These are phyloP conservation scores for Perodicticus potto DNA, from an alignment of 2,797 vertebrate genomes.

Conservation along the genomic window DNA sequence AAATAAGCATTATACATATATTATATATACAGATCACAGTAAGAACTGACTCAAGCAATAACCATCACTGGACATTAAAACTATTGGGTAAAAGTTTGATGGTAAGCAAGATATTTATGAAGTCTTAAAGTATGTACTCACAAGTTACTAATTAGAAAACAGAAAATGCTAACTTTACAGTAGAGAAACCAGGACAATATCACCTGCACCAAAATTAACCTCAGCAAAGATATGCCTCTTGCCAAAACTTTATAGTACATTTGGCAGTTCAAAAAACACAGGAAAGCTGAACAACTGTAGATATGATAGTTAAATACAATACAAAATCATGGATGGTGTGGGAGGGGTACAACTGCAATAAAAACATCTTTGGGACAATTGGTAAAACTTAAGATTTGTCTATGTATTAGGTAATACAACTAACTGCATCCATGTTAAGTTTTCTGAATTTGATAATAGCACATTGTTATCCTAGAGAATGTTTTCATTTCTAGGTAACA, in stretches of 20 bases:
- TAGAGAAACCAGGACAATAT: constrained; percentile 56
- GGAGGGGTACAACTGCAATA: not conserved
- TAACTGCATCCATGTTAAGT: not conserved
- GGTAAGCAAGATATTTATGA: constrained; percentile 17
- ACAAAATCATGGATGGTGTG: not conserved
- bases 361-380: not conserved
- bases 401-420: not conserved
- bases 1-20: not conserved
- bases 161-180: constrained; percentile 59
- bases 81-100: not conserved
- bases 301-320: not conserved
- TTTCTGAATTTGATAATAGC: constrained; percentile 44
- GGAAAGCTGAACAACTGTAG: not conserved
- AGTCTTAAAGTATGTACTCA: constrained; percentile 17
- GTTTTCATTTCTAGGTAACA: constrained; percentile 40
- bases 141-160: constrained; percentile 41
- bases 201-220: constrained; percentile 63
- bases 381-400: constrained; percentile 34
- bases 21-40: not conserved
- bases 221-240: not conserved
- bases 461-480: constrained; percentile 24
- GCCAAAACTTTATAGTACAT: constrained; percentile 48
- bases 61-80: constrained; percentile 33
- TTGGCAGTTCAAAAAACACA: not conserved
- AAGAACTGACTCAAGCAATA: constrained; percentile 40